A percentile compares a stretch with the other conserved stretches of the same genome.
phyloP scores from a whole-genome alignment of 2,113 vertebrate species.

The Macrotus californicus region DNA sequence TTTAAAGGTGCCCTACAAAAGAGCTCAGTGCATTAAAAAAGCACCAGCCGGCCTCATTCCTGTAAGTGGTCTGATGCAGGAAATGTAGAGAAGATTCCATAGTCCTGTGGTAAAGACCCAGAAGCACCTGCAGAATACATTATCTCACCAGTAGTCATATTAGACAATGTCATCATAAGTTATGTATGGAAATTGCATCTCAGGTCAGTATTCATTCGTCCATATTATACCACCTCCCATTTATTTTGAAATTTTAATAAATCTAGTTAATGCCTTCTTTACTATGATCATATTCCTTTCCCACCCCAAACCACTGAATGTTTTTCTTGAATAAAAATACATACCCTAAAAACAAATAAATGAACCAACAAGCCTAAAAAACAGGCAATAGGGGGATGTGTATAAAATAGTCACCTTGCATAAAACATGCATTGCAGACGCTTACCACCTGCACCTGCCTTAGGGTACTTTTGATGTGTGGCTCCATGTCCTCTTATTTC shows the following conservation, averaged over 20 bases:
- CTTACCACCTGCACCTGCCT: not conserved
- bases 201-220: not conserved
- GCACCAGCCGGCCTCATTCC: not conserved
- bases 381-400: not conserved
- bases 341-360: not conserved
- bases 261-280: not conserved
- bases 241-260: conserved; percentile 29
- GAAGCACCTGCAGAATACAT: not conserved
- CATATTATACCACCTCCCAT: not conserved
- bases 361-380: not conserved
- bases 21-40: not conserved
- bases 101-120: not conserved
- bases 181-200: not conserved
- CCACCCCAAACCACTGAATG: not conserved
- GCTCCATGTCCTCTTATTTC: not conserved
- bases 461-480: not conserved
- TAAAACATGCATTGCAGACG: not conserved
- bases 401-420: not conserved
- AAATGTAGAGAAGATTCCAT: not conserved
- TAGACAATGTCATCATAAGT: not conserved
- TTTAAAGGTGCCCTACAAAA: conserved; percentile 11
- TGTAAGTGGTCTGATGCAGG: not conserved
- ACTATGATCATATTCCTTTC: not conserved
- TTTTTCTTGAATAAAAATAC: not conserved
- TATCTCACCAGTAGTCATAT: not conserved